Percentiles rank a stretch among this genome's conserved stretches.
These are phyloP conservation scores for Catajapyx aquilonaris DNA, from an alignment of 1,140 invertebrate species.

Conservation along the genomic window DNA sequence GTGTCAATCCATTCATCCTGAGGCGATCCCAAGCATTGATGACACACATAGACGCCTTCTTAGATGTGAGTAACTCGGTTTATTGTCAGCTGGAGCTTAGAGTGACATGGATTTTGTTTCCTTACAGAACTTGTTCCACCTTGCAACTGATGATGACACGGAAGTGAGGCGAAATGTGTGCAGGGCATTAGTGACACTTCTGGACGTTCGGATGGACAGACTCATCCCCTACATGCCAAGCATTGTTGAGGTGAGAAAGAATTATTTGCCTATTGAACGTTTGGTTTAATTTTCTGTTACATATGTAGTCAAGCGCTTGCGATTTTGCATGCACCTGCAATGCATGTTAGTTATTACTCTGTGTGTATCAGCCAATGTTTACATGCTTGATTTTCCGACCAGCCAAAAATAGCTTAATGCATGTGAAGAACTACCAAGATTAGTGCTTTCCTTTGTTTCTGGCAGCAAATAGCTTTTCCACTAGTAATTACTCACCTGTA, in stretches of 20 bases:
- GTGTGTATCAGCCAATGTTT: too few species aligned
- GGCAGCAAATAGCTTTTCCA: too few species aligned
- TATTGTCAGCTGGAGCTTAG: background rate
- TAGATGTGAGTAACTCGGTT: constrained; percentile 40
- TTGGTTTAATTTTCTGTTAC: too few species aligned
- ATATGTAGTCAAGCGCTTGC: too few species aligned
- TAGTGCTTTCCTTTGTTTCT: too few species aligned
- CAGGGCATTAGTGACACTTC: constrained; percentile 82
- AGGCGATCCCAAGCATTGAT: constrained; percentile 76
- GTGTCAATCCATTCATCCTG: constrained; percentile 96
- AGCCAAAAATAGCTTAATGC: too few species aligned
- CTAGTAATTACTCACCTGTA: too few species aligned
- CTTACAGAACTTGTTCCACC: constrained; percentile 34
- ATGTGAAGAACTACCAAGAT: too few species aligned
- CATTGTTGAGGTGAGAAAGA: constrained; percentile 76
- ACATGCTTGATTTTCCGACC: too few species aligned
- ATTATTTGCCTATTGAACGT: too few species aligned
- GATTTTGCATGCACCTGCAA: too few species aligned
- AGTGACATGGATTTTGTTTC: constrained; percentile 12
- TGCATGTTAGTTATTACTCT: too few species aligned
- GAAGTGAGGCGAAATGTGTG: constrained; percentile 92
- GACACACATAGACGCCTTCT: constrained; percentile 84
- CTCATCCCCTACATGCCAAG: constrained; percentile 87
- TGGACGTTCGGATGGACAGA: constrained; percentile 89
- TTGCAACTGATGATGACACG: constrained; percentile 41